Evolutionary conservation across 2,797 vertebrate genomes (phyloP), one percentile per base, ranked within the genome.

Genomic region (Fundulus diaphanus): DNA sequence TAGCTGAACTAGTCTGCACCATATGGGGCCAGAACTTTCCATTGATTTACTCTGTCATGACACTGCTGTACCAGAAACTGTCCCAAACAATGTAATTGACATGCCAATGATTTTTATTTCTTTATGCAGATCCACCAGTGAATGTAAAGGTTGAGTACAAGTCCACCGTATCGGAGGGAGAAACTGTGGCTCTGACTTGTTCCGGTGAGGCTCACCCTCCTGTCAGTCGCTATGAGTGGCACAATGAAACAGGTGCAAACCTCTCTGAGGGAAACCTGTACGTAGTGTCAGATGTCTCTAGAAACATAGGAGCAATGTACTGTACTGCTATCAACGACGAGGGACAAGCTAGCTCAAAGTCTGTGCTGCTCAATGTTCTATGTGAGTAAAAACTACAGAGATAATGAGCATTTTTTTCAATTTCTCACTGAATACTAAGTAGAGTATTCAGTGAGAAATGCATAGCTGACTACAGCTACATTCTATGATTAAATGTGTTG

Each of bases 181-280:
- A 88, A 11, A 15, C 59, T 54, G 85, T 90, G 48, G 48, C 1
- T 35, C 72, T 95, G 70, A 87, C 7, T 12, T 95, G 94, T 73
- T 82, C 82, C 85, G 83, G 92, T 76, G 85, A 93, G 7, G 90
- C 92, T 76, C n/a, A 92, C 46, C 94, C 94, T 57, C 65, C 78
- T 54, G 85, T 88, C 29, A 83, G 59, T 68, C 72, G 20, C 44
- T 94, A 91, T 0, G 61, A 74, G 54, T 95, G 94, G 94, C 76
- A 80, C 5, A 77, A 24, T 68, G 73, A 59, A 52, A 40, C 2
- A 3, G 87, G 80, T 1, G 66, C 0, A 4, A 16, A 56, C 37
- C 70, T 89, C 33, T n/a, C 82, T 82, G 40, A 74, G 7, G 82
- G 80, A 29, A 24, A 40, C 0, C 3, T 46, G n/a, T 90, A 84